Evolutionary conservation across 1,140 invertebrate species (phyloP).

Genomic region (Drosophila suzukii): DNA sequence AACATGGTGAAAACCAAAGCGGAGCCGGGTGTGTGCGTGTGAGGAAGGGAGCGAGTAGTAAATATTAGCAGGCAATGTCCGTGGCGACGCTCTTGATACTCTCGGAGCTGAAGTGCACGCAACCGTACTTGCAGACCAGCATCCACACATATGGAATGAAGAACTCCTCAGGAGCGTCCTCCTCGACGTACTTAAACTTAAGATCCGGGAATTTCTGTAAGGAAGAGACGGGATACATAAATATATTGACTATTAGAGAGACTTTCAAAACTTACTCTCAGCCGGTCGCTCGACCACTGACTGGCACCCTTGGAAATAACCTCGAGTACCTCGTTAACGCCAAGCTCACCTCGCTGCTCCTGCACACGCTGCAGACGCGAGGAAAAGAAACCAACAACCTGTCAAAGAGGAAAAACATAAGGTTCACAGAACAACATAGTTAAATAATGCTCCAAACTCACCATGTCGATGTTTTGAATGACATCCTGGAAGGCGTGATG

Average conservation of each 20-base stretch:
- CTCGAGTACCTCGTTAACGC: constrained; percentile 93
- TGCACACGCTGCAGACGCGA: constrained; percentile 88
- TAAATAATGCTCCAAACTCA: constrained; percentile 85
- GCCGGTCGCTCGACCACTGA: constrained; percentile 95
- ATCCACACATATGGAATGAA: constrained; percentile 99
- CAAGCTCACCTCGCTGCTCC: constrained; percentile 89
- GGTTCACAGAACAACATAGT: too few species aligned
- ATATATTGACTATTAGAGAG: fast-evolving
- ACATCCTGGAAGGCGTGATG: constrained; percentile 98
- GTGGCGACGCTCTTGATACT: constrained; percentile 85
- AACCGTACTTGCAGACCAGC: constrained; percentile 92
- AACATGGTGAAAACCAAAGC: constrained; percentile 16
- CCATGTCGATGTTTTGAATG: constrained; percentile 97
- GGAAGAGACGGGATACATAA: constrained; percentile 59
- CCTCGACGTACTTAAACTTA: constrained; percentile 99
- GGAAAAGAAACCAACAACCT: constrained; percentile 96
- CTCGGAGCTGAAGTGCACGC: constrained; percentile 91
- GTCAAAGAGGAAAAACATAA: not conserved
- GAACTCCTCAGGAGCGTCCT: constrained; percentile 99
- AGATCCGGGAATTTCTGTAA: constrained; percentile 98
- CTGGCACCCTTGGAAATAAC: constrained; percentile 94
- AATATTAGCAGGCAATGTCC: constrained; percentile 83
- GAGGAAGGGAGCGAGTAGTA: constrained; percentile 14
- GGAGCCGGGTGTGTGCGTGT: constrained; percentile 15
- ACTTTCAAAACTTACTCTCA: constrained; percentile 88